These are phyloP conservation scores for Nomada lathburiana DNA, from an alignment of 2,888 invertebrate species.

Conservation along the genomic window DNA sequence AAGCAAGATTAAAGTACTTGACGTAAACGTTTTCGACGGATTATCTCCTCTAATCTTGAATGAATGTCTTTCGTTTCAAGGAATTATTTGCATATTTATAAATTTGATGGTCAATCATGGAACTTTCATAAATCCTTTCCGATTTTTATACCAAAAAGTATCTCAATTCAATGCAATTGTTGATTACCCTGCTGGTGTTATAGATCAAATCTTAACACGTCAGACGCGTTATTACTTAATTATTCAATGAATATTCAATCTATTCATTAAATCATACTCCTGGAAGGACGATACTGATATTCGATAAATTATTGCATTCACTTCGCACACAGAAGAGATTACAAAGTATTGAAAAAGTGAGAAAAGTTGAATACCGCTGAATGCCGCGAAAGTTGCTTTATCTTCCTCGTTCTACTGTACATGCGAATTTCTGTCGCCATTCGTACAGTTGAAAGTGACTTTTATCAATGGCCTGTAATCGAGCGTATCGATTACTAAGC, in stretches of 20 bases:
- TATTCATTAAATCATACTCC: background rate
- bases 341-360: background rate
- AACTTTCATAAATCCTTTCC: too few species aligned
- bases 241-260: too few species aligned
- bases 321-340: background rate
- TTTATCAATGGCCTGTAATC: constrained; percentile 29
- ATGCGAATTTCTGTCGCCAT: constrained; percentile 50
- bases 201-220: too few species aligned
- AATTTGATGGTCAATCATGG: too few species aligned
- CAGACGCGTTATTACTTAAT: too few species aligned
- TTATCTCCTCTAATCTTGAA: background rate
- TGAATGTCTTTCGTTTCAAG: background rate
- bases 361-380: background rate
- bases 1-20: background rate
- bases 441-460: constrained; percentile 29
- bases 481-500: constrained; percentile 39
- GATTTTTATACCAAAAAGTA: too few species aligned
- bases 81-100: background rate
- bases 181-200: too few species aligned
- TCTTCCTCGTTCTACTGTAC: background rate
- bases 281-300: too few species aligned
- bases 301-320: too few species aligned
- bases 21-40: background rate
- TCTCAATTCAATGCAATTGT: too few species aligned
- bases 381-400: background rate